Evolutionary conservation across 2,888 invertebrate genomes (phyloP).

Genomic region (Andrena fulva): DNA sequence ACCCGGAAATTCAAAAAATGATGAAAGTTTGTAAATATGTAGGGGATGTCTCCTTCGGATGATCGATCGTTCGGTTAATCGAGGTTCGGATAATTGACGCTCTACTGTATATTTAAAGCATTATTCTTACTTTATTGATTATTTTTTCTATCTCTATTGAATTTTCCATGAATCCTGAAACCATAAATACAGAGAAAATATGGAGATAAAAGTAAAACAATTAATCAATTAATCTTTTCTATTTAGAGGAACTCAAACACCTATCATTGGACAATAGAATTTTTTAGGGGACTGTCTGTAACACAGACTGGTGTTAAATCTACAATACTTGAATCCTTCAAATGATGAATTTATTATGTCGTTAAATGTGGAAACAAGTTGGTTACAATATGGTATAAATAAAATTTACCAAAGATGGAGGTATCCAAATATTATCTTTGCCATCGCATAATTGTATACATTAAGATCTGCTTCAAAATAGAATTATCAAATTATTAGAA

Average conservation of each 20-base stretch:
- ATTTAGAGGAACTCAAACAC: neutral
- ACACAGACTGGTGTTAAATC: neutral
- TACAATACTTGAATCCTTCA: slow-evolving; percentile 1
- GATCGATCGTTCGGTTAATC: too few species aligned
- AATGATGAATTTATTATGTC: neutral
- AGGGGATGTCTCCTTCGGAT: too few species aligned
- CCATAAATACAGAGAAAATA: neutral
- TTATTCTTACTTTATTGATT: slow-evolving; percentile 17
- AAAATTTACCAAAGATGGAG: neutral
- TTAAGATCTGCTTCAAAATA: slow-evolving; percentile 16
- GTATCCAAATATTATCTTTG: neutral
- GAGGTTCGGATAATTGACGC: too few species aligned
- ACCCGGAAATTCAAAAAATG: too few species aligned
- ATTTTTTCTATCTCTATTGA: neutral
- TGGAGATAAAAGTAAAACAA: neutral
- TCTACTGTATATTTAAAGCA: neutral
- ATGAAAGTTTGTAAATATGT: too few species aligned
- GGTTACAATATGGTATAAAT: neutral
- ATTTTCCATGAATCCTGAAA: slow-evolving; percentile 12
- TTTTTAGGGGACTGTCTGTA: neutral
- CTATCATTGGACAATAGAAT: neutral
- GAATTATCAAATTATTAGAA: neutral
- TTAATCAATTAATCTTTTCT: too few species aligned
- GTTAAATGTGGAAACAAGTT: neutral
- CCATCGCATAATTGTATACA: neutral